These are phyloP conservation scores for Capitella teleta DNA, from an alignment of 1,140 invertebrate species.

Conservation along the genomic window DNA sequence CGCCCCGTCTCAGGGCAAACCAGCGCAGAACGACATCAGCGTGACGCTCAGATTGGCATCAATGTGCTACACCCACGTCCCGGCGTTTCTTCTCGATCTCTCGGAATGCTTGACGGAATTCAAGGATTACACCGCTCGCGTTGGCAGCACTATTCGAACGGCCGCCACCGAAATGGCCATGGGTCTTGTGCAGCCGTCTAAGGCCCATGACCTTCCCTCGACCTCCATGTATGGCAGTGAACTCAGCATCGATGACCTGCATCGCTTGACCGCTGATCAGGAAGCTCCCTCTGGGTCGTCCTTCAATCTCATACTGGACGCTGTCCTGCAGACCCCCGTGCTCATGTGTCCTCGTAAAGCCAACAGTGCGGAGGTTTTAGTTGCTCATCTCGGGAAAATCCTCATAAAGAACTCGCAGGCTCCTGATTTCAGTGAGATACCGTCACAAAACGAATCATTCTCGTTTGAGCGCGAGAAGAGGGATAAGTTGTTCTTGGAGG, in stretches of 20 bases:
- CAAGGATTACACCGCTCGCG: slow-evolving; percentile 56
- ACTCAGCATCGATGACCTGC: background rate
- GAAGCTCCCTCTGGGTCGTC: background rate
- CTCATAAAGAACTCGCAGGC: slow-evolving; percentile 45
- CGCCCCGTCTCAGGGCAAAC: slow-evolving; percentile 9
- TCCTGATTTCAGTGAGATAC: background rate
- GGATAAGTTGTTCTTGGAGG: slow-evolving; percentile 46
- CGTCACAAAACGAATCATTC: background rate
- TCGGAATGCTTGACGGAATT: slow-evolving; percentile 65
- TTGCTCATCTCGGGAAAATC: slow-evolving; percentile 87
- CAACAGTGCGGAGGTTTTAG: slow-evolving; percentile 69
- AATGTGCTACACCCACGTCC: slow-evolving; percentile 84
- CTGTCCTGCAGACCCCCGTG: slow-evolving; percentile 79
- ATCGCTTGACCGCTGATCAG: background rate
- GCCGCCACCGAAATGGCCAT: slow-evolving; percentile 89
- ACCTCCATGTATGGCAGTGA: background rate
- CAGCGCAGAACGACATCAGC: slow-evolving; percentile 4
- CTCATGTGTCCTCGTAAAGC: slow-evolving; percentile 69
- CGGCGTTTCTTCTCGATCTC: slow-evolving; percentile 71
- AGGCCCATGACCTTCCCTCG: no score
- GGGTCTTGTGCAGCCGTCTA: slow-evolving; percentile 65
- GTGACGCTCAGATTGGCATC: slow-evolving; percentile 71
- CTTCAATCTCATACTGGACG: slow-evolving; percentile 42
- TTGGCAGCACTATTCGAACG: slow-evolving; percentile 67
- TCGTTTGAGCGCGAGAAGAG: background rate